These are phyloP conservation scores for Xestia ashworthii DNA, from an alignment of 2,888 invertebrate genomes.

Conservation along the genomic window DNA sequence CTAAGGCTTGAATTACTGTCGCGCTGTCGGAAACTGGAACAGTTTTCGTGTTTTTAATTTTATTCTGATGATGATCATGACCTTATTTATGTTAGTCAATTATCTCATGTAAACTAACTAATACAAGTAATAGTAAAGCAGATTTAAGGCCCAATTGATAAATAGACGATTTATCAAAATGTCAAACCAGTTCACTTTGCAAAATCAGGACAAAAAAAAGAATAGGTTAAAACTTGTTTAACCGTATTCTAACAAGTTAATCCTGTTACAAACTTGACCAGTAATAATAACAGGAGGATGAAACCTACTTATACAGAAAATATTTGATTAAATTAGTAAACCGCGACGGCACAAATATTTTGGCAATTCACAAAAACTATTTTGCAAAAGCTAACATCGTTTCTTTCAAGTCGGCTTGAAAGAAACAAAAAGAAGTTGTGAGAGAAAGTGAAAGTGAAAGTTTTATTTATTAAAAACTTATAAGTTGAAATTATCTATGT, in stretches of 20 bases:
- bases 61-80: not conserved
- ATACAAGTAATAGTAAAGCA: not conserved
- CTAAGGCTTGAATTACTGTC: too few species aligned
- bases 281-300: not conserved
- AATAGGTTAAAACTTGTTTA: slow-evolving; percentile 22
- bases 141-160: not conserved
- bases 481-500: too few species aligned
- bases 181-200: not conserved
- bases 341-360: not conserved
- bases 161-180: not conserved
- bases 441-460: too few species aligned
- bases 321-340: slow-evolving; percentile 14
- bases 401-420: not conserved
- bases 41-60: not conserved
- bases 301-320: slow-evolving; percentile 10
- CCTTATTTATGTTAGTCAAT: too few species aligned
- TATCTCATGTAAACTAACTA: too few species aligned
- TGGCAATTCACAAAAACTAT: not conserved
- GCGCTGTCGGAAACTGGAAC: too few species aligned
- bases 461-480: too few species aligned
- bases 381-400: not conserved
- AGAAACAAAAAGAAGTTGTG: too few species aligned
- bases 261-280: slow-evolving; percentile 23
- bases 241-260: slow-evolving; percentile 21
- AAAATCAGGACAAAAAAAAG: not conserved